Base-by-base conservation (phyloP, 2,888 invertebrate genomes). In the Micropterix aruncella region DNA sequence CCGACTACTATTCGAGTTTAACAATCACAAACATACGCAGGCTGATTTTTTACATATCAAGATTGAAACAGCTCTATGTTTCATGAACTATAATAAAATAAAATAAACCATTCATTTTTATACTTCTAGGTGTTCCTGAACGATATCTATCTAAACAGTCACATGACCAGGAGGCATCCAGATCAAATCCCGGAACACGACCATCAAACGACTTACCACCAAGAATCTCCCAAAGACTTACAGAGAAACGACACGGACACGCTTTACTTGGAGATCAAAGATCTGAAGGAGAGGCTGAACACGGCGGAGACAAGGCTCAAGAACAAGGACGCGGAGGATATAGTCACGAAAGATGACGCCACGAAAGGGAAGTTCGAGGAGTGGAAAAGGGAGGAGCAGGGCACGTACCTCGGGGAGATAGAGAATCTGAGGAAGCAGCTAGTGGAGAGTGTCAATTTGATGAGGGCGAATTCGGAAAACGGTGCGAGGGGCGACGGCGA, bases 261-360 rank as follows among this genome's bases (percentile, higher is more conserved):
- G 57, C 59, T 85, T 46, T 73, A 78, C 44, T 60, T 73, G 39
- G 79, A 80, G 57, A 77, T 80, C 37, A 79, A 79, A 54, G 72
- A 73, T 36, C 55, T 80, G 5, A 80, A 79, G 53, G 77, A 79
- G 50, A 63, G 77, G 16, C 56, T 80, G 1, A 79, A 77, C 56
- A 65, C 63, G 39, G 73, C 78, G 1, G 79, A 79, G 52, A 70
- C 68, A 47, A 62, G 72, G 5, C 69, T 78, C 43, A 58, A 57
- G 36, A 42, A 59, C 42, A 65, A 62, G 37, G 64, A 62, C 19
- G 27, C 27, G 12, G 27, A 27, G 7, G 27, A 27, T 27, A 15
- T 43, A 12, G 45, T 41, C 15, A 37, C 18, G n/a, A n/a, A 44
- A 14, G 47, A 27, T 27, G 12, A 12, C 27, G 12, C 5, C 27